A percentile compares a stretch with the other conserved stretches of the same genome.
phyloP scores from a whole-genome alignment of 2,797 vertebrate genomes.

The Crotalus adamanteus region DNA sequence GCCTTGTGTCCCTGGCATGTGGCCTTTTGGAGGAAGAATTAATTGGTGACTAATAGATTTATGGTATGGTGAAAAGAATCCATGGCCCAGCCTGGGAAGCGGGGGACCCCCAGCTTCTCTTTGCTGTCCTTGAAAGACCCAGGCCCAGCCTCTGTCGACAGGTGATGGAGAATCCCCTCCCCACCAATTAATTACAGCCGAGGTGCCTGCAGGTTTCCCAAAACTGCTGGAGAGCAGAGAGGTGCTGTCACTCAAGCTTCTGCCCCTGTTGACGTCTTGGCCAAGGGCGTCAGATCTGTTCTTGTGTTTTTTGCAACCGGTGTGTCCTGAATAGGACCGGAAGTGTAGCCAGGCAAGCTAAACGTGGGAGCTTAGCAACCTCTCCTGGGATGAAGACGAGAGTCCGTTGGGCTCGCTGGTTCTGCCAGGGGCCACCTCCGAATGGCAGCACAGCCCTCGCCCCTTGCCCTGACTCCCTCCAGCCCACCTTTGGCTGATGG shows the following conservation, averaged over 20 bases:
- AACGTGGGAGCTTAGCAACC: slow-evolving; percentile 41
- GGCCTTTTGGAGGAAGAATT: neutral
- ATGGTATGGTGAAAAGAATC: neutral
- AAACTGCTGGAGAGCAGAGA: neutral
- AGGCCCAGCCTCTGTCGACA: neutral
- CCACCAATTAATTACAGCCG: slow-evolving; percentile 19
- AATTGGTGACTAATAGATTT: neutral
- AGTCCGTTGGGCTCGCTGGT: slow-evolving; percentile 1
- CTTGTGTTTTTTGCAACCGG: slow-evolving; percentile 47
- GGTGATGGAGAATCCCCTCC: neutral
- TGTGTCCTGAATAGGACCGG: slow-evolving; percentile 55
- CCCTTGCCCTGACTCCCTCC: neutral
- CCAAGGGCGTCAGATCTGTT: slow-evolving; percentile 37
- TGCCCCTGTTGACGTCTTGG: slow-evolving; percentile 42
- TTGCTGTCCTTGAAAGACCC: neutral
- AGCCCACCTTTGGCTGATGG: neutral
- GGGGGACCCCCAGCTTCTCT: neutral
- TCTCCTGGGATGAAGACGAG: slow-evolving; percentile 56
- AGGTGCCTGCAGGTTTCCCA: slow-evolving; percentile 38
- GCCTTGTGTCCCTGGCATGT: neutral
- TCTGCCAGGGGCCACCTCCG: neutral
- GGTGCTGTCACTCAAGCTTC: slow-evolving; percentile 48
- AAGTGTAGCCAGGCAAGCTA: slow-evolving; percentile 42
- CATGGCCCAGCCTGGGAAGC: neutral
- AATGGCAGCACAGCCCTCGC: neutral